Base-by-base conservation (phyloP, 2,797 vertebrate species). In the Gallinago solitaria region DNA sequence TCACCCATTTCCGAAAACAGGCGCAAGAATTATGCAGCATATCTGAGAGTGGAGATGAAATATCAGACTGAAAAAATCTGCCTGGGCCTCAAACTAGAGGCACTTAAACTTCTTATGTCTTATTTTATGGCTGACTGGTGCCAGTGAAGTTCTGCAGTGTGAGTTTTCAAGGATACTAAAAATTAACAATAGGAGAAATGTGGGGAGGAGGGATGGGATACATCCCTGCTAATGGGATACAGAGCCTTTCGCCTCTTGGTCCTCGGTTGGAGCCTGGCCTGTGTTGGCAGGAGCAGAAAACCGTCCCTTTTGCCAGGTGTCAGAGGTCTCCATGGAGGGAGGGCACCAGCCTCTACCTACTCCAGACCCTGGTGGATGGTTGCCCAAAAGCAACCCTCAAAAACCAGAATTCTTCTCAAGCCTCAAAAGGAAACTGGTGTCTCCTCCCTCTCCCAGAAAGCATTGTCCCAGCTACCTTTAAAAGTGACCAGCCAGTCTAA, bases 101-200 rank as follows among this genome's bases (percentile, higher is more conserved):
- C 78, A 92, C 71, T 95, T 96, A 89, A 96, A 96, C 71, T 93
- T 96, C 79, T 76, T 94, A 68, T 79, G 90, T 94, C 93, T 96
- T 67, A 53, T 94, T 97, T 98, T 97, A 96, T 96, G 97, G 96
- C 95, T 76, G 51, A 61, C 76, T 96, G 91, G 81, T 96, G 89
- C 86, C 84, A 94, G 90, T 80, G 95, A 97, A 91, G 90, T 89
- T 95, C 83, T 97, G 70, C 94, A 96, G 94, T 47, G 91, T 87
- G 80, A 79, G 65, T 81, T 93, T 96, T 95, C 78, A 95, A 87
- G 87, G 82, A 85, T 67, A 89, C 93, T 87, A 96, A 97, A 97
- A 96, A 92, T 88, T 93, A 92, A 94, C 91, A 91, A 95, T 90
- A 79, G 83, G 43, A 84, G 83, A 96, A 93, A 93, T 70, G 88